Base-by-base conservation (phyloP, 2,888 invertebrate species). In the Loripinus fragilis region DNA sequence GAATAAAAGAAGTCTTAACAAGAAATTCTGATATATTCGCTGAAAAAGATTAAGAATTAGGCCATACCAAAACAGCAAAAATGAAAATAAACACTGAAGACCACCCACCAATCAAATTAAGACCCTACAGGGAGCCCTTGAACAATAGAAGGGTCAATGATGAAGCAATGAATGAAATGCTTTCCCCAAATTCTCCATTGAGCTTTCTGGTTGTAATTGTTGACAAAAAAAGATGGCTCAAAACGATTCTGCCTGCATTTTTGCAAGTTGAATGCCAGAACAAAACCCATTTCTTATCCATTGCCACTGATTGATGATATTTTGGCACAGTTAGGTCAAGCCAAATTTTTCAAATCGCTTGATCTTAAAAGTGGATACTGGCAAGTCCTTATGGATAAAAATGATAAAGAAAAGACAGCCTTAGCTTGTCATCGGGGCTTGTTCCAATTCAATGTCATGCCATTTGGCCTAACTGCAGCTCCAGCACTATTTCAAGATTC, bases 321-420 rank as follows among this genome's bases (percentile, higher is more conserved):
- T 45, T 33, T 85, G 7, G 69, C 41, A 15, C 52, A 52, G 20
- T 50, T 84, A 68, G 74, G 69, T 17, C 68, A 70, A 30, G 68
- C 80, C 0, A 70, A 69, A 20, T 83, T 74, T 48, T 80, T 78
- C 52, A 72, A 71, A 0, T 55, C 72, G 0, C 28, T 75, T 7
- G 81, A 83, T 67, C 42, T 85, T 2, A 70, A 71, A 28, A 52
- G 48, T 17, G 79, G 82, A 0, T 84, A 76, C 55, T 86, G 82
- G 80, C 78, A 82, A 55, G 71, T 86, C 7, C 2, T 23, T 2
- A 69, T 74, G 68, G 25, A 55, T 12, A 45, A 55, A 30, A 5
- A 0, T n/a, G 68, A 74, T 30, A 20, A 8, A 30, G 69, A 74
- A 28, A 74, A 74, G 25, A 45, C 45, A 1, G 45, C 60, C 38